Evolutionary conservation across 2,888 invertebrate species (phyloP).

Genomic region (Tuberolachnus salignus): DNA sequence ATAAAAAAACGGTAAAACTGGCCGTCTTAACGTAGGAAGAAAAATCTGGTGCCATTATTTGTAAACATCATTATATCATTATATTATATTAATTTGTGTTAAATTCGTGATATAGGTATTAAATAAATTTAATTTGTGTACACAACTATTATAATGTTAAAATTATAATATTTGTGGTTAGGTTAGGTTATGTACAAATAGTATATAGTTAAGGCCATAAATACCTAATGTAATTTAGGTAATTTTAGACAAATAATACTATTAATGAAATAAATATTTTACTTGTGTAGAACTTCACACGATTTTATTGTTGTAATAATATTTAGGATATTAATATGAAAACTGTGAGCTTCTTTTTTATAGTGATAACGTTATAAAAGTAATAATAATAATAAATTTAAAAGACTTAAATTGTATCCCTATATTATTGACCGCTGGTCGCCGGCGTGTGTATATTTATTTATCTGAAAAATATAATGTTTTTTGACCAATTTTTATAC

Average conservation of each 20-base stretch:
- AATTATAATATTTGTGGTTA: conserved; percentile 24
- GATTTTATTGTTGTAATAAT: not conserved
- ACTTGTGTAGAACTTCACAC: conserved; percentile 43
- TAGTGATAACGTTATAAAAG: conserved; percentile 43
- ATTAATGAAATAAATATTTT: conserved; percentile 23
- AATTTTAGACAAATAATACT: conserved; percentile 38
- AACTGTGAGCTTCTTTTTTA: conserved; percentile 56
- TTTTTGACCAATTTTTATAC: conserved; percentile 44
- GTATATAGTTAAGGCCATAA: conserved; percentile 41
- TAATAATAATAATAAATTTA: conserved; percentile 40
- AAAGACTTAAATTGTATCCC: conserved; percentile 54
- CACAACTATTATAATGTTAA: conserved; percentile 49
- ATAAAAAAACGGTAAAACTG: not conserved
- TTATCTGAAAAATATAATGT: conserved; percentile 25
- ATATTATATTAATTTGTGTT: conserved; percentile 23
- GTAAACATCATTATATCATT: conserved; percentile 30
- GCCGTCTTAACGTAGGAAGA: conserved; percentile 20
- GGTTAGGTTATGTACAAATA: conserved; percentile 47
- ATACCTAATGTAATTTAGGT: conserved; percentile 9
- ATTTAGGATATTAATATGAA: conserved; percentile 40
- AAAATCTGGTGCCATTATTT: conserved; percentile 46
- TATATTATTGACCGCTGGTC: conserved; percentile 21
- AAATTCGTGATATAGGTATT: conserved; percentile 52
- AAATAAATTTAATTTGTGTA: conserved; percentile 40
- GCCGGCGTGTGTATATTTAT: conserved; percentile 29